A percentile compares a stretch with the other conserved stretches of the same genome.
These are phyloP conservation scores for Myotis yumanensis DNA, from an alignment of 2,113 vertebrate species.

Conservation along the genomic window DNA sequence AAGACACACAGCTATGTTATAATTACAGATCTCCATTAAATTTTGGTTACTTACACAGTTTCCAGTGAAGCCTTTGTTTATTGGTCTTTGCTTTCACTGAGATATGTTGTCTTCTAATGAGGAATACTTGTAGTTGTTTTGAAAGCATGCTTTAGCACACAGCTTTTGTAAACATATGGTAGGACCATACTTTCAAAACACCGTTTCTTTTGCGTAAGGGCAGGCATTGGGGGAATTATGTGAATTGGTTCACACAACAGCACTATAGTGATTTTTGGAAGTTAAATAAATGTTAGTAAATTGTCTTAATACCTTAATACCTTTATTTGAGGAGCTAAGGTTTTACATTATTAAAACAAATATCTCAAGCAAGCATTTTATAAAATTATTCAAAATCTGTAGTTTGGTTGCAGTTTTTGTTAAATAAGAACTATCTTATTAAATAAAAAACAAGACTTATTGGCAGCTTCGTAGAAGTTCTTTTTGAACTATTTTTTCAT, in stretches of 20 bases:
- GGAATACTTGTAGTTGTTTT: not conserved
- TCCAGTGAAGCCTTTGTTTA: conserved; percentile 39
- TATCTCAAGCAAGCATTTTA: not conserved
- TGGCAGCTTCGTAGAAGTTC: not conserved
- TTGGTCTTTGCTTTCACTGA: conserved; percentile 31
- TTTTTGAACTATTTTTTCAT: conserved; percentile 3
- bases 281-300: not conserved
- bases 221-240: not conserved
- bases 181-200: not conserved
- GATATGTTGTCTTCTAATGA: not conserved
- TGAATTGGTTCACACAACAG: not conserved
- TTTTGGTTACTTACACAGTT: conserved; percentile 31
- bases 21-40: conserved; percentile 10
- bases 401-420: not conserved
- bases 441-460: not conserved
- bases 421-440: conserved; percentile 9
- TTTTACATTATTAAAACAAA: conserved; percentile 40
- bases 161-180: not conserved
- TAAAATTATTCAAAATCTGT: conserved; percentile 1
- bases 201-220: not conserved
- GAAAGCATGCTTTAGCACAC: not conserved
- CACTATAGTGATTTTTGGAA: not conserved
- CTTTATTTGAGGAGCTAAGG: not conserved
- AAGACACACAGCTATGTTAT: conserved; percentile 36
- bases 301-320: not conserved